Base-by-base conservation (phyloP, 2,888 invertebrate genomes). In the Ophioninae sp. region DNA sequence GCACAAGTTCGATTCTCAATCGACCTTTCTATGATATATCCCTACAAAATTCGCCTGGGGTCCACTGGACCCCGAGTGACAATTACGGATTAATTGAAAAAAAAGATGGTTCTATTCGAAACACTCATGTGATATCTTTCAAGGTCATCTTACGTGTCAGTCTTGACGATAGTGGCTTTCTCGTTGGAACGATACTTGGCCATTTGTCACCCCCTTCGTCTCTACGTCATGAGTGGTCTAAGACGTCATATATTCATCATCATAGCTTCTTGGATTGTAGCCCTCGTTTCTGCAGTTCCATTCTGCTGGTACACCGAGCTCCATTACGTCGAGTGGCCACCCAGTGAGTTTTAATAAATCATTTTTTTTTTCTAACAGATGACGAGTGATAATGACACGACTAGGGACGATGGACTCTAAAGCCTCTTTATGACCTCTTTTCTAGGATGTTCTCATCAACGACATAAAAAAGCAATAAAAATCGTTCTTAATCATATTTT, bases 171-270 rank as follows among this genome's bases (percentile, higher is more conserved):
- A 88, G 97, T 97, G 65, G 97, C 97, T 5, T 98, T 98, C 93
- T 97, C 98, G 0, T 95, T 97, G 93, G 98, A 98, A 93, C 95
- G 98, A 22, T 97, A 97, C 93, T 93, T 98, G 87, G 98, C 98
- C 44, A 98, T 98, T 89, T 98, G 98, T 91, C 97, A 98, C 92
- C 98, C 98, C 0, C 93, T 98, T 69, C 96, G 96, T 91, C 94
- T 96, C 83, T 96, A 97, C 93, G 95, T 96, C 56, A 96, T 97
- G 95, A 96, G 97, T 0, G 97, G 97, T 0, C 94, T 97, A 20
- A 95, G 96, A 67, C 94, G 98, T 8, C 97, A 97, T 0, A 93
- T 96, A 41, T 94, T 96, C 85, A 96, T 97, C 87, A 97, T 98
- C 74, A 94, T 95, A 0, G 94, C 94, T 0, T 93, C 97, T 20